These are phyloP conservation scores for Hydrophis major DNA, from an alignment of 2,797 vertebrate genomes.

Conservation along the genomic window DNA sequence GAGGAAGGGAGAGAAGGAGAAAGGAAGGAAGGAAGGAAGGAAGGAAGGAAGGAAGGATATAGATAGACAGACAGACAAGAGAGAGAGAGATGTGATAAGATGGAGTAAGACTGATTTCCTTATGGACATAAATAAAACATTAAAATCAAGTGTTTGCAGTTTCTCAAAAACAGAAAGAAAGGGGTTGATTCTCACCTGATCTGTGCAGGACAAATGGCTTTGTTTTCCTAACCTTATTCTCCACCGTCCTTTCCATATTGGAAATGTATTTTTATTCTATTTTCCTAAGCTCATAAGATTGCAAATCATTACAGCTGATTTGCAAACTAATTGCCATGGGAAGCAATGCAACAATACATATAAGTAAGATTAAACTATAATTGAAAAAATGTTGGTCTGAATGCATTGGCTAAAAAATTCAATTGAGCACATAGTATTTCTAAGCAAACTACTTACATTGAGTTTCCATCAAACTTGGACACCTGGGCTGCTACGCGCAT, in stretches of 20 bases:
- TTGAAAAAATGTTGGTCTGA: neutral
- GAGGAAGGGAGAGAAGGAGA: too few relatives aligned
- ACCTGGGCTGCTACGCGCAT: neutral
- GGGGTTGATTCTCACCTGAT: neutral
- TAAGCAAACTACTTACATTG: neutral
- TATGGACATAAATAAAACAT: neutral
- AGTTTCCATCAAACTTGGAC: neutral
- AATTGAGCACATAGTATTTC: neutral
- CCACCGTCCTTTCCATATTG: neutral
- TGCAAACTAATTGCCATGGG: neutral
- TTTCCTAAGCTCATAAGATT: neutral
- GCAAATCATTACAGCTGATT: neutral
- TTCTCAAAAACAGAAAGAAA: neutral
- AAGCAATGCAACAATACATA: neutral
- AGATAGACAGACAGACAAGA: too few relatives aligned
- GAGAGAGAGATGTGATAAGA: neutral
- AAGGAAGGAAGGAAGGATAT: too few relatives aligned
- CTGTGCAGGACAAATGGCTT: neutral
- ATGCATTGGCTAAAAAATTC: neutral
- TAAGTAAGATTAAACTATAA: neutral
- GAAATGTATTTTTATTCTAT: neutral
- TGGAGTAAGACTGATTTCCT: neutral
- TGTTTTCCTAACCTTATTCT: neutral
- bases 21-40: too few relatives aligned
- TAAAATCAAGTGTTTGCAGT: neutral